These are phyloP conservation scores for Gymnodraco acuticeps DNA, from an alignment of 2,797 vertebrate species.

Conservation along the genomic window DNA sequence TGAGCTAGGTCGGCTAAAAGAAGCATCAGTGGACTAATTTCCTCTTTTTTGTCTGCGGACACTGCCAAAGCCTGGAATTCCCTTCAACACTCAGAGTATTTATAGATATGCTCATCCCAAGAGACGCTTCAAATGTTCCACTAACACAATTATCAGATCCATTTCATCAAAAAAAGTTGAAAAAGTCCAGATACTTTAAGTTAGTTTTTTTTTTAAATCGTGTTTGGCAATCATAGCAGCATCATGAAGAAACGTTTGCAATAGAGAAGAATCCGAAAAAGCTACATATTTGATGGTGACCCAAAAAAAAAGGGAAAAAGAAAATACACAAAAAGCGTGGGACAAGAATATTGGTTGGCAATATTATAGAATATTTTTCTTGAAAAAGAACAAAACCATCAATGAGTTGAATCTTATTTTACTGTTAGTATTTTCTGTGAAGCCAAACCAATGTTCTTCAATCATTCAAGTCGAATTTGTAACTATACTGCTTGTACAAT, in stretches of 20 bases:
- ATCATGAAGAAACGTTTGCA: not conserved
- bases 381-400: no score
- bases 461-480: not conserved
- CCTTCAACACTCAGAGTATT: constrained; percentile 72
- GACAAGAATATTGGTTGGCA: no score
- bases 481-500: not conserved
- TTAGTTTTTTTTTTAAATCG: not conserved
- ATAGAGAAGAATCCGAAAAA: constrained; percentile 1
- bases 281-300: constrained; percentile 8
- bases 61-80: constrained; percentile 73
- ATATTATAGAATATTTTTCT: no score
- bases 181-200: constrained; percentile 11
- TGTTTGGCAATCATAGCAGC: no score
- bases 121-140: constrained; percentile 71
- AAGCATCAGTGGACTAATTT: constrained; percentile 78
- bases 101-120: constrained; percentile 65
- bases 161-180: constrained; percentile 51
- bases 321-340: no score
- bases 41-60: constrained; percentile 64
- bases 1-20: constrained; percentile 81
- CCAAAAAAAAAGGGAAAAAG: not conserved
- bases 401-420: no score
- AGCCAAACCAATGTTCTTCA: not conserved
- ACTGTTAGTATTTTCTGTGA: no score
- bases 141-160: constrained; percentile 76